These are phyloP conservation scores for Cotesia congregata DNA, from an alignment of 2,888 invertebrate species.

Conservation along the genomic window DNA sequence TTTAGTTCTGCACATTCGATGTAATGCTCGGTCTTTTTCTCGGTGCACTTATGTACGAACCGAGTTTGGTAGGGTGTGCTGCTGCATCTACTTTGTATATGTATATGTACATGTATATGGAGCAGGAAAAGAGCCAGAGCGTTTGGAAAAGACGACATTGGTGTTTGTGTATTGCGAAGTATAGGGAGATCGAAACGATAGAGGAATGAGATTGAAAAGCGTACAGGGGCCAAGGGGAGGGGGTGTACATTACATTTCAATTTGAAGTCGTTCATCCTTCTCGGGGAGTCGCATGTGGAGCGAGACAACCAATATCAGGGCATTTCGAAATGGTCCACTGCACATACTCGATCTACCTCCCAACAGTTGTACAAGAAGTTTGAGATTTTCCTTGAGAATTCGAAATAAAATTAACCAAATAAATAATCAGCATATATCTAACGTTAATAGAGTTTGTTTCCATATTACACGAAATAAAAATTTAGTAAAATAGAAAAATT, in stretches of 20 bases:
- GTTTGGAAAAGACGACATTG: constrained; percentile 37
- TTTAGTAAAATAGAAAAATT: too few relatives aligned
- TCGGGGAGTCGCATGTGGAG: constrained; percentile 20
- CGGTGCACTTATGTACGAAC: not conserved
- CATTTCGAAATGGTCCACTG: constrained; percentile 56
- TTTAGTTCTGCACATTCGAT: not conserved
- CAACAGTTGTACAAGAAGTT: constrained; percentile 4
- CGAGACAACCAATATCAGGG: constrained; percentile 50
- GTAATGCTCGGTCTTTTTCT: not conserved
- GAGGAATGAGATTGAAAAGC: constrained; percentile 45
- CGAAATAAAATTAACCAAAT: not conserved
- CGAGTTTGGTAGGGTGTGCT: not conserved
- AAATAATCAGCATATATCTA: not conserved
- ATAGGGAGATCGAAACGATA: constrained; percentile 44
- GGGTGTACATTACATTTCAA: constrained; percentile 66
- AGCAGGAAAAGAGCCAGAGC: constrained; percentile 20
- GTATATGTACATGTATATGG: constrained; percentile 3
- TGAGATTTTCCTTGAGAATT: constrained; percentile 2
- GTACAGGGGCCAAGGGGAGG: constrained; percentile 39
- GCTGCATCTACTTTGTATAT: not conserved
- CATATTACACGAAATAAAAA: not conserved
- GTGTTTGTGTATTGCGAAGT: constrained; percentile 20
- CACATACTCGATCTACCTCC: constrained; percentile 33
- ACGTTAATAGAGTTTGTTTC: not conserved
- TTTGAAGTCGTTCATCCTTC: constrained; percentile 60